These are phyloP conservation scores for Hetaerina titia DNA, from an alignment of 2,888 invertebrate species.

Conservation along the genomic window DNA sequence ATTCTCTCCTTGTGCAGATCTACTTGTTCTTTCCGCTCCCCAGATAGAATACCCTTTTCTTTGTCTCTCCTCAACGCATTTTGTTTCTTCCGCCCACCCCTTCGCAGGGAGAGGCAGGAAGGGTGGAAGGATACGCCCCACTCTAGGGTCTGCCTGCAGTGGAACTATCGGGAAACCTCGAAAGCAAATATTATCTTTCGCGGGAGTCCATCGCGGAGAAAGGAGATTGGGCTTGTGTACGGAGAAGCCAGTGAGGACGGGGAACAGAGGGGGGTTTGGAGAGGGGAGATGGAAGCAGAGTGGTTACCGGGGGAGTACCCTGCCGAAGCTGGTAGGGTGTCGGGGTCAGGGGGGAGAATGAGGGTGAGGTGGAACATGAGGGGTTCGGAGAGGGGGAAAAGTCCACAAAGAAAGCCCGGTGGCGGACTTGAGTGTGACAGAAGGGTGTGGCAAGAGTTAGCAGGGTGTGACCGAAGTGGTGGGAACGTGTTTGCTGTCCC, in stretches of 20 bases:
- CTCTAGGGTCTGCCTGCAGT: neutral
- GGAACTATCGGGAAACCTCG: constrained; percentile 59
- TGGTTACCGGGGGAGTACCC: neutral
- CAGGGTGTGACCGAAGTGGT: constrained; percentile 3
- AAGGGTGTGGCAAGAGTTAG: neutral
- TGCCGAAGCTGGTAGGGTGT: neutral
- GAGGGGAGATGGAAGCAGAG: neutral
- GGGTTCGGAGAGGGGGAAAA: neutral
- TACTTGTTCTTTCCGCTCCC: neutral
- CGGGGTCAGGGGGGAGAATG: neutral
- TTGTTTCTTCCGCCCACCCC: neutral
- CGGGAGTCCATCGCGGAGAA: constrained; percentile 32
- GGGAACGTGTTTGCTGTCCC: neutral
- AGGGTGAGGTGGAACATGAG: too few relatives aligned
- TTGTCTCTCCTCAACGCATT: neutral
- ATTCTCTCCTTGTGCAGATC: neutral
- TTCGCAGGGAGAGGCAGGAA: neutral
- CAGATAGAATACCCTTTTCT: neutral
- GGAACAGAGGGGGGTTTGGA: neutral
- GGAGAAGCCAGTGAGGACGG: neutral
- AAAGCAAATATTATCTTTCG: constrained; percentile 60
- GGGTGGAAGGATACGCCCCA: neutral
- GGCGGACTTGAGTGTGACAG: neutral
- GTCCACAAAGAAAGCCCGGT: neutral
- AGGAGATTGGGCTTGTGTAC: constrained; percentile 1